phyloP scores from a whole-genome alignment of 2,113 vertebrate species.

The Sporophila hypoxantha region DNA sequence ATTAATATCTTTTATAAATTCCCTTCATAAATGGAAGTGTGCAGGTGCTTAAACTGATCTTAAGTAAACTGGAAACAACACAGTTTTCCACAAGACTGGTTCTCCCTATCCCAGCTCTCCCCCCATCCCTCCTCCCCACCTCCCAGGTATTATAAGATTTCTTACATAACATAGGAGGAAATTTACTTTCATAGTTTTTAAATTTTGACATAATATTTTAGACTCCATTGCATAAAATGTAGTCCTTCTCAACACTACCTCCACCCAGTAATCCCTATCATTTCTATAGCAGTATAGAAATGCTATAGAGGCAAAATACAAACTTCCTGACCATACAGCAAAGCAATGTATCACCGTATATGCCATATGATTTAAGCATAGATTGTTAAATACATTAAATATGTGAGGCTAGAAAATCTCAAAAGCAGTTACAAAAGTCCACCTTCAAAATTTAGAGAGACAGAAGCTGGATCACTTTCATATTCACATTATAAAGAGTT shows the following conservation, averaged over 20 bases:
- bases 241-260: background rate
- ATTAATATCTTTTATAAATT: background rate
- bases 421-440: background rate
- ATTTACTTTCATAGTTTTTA: background rate
- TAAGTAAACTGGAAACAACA: background rate
- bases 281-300: background rate
- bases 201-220: background rate
- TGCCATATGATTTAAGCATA: background rate
- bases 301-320: background rate
- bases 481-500: background rate
- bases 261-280: background rate
- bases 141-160: background rate
- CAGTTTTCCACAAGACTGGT: background rate
- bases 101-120: background rate
- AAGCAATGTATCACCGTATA: background rate
- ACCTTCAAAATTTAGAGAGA: background rate
- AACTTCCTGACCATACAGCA: background rate
- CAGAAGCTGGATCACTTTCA: background rate
- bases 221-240: background rate
- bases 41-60: background rate
- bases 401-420: background rate
- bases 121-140: rapidly evolving
- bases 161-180: background rate
- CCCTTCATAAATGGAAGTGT: background rate
- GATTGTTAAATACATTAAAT: background rate